These are phyloP conservation scores for Xenotilapia longispinis DNA, from an alignment of 2,113 vertebrate genomes.

Conservation along the genomic window DNA sequence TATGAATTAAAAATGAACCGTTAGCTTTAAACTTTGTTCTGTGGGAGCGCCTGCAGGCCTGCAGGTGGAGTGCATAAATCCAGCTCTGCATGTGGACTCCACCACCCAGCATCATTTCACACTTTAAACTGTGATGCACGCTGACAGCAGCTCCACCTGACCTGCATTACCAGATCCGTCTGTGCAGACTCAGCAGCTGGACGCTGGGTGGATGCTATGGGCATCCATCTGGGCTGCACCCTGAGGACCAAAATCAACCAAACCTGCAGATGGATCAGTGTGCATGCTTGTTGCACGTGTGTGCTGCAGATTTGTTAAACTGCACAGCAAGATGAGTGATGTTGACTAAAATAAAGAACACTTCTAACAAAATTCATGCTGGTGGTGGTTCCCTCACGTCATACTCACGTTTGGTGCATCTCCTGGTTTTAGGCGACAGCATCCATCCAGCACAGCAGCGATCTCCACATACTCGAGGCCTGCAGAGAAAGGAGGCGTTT, in stretches of 20 bases:
- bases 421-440: constrained; percentile 37
- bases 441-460: constrained; percentile 51
- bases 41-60: not conserved
- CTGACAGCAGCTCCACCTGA: not conserved
- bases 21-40: not conserved
- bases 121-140: not conserved
- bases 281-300: not conserved
- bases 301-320: not conserved
- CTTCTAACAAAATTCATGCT: not conserved
- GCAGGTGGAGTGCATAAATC: not conserved
- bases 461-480: constrained; percentile 33
- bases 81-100: not conserved
- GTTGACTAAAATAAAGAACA: not conserved
- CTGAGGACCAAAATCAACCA: not conserved
- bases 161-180: not conserved
- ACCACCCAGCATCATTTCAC: not conserved
- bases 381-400: not conserved
- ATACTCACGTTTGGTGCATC: constrained; percentile 61
- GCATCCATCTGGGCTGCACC: not conserved
- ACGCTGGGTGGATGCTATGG: fast-evolving
- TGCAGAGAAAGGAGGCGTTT: not conserved
- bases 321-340: not conserved
- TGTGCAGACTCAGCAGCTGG: not conserved
- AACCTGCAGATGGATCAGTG: too few species aligned
- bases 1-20: not conserved